Evolutionary conservation across 2,888 invertebrate species (phyloP), one percentile per base, ranked within the genome.

Genomic region (Acanthococcus lagerstroemiae): DNA sequence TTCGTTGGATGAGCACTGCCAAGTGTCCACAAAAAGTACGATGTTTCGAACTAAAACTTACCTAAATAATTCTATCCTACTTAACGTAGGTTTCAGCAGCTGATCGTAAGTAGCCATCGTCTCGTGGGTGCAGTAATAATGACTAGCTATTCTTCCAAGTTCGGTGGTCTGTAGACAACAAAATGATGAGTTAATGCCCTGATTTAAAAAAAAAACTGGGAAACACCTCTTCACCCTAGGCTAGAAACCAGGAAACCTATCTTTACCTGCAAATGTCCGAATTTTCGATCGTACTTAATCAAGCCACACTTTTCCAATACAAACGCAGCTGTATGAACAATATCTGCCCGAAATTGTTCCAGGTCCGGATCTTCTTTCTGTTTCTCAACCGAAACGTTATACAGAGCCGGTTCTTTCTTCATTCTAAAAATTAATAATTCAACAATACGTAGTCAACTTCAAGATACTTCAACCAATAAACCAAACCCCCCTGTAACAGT

Each of bases 21-120:
- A 1, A 24, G 12, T 1, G 12, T n/a, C 9, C 21, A 37, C 37
- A 22, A 25, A 55, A 48, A 37, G n/a, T 17, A 22, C 12, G 4
- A 30, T 6, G n/a, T 22, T 56, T 65, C 7, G 37, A 22, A 48
- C 6, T 21, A 63, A 17, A 3, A 55, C 54, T 65, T 67, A 73
- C 73, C 83, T 76, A 78, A 99, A 95, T 68, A 99, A 79, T 76
- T 99, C 99, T 55, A 99, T 99, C 79, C 99, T 97, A 68, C 94
- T 93, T 0, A 99, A 80, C 0, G 95, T 97, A 15, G 96, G 93
- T 76, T 97, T 96, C 69, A 99, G 78, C 55, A 97, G 81, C 75
- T 96, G 95, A 77, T 96, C 95, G 79, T 97, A 99, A 0, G 92
- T 90, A 72, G 90, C 83, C 86, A 99, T 96, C 0, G 96, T 94